These are phyloP conservation scores for Xiphophorus hellerii DNA, from an alignment of 2,113 vertebrate genomes.

Conservation along the genomic window DNA sequence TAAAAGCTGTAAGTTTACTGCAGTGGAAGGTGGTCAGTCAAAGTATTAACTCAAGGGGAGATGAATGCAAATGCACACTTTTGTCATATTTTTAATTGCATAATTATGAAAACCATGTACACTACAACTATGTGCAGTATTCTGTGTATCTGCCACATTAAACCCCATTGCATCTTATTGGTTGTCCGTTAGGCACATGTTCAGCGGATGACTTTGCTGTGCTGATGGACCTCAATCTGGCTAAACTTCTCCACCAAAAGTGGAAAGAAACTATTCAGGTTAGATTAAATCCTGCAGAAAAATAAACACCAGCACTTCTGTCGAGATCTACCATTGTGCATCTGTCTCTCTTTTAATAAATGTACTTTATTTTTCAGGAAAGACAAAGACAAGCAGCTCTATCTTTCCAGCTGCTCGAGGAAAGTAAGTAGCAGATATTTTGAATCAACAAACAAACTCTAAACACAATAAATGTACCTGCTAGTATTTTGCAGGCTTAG, in stretches of 20 bases:
- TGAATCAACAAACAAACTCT: neutral
- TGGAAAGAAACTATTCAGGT: slow-evolving; percentile 97
- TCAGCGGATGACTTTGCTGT: slow-evolving; percentile 90
- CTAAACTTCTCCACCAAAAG: slow-evolving; percentile 93
- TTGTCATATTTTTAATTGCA: neutral
- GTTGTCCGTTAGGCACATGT: slow-evolving; percentile 78
- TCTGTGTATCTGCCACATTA: neutral
- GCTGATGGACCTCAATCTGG: slow-evolving; percentile 93
- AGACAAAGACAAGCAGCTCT: slow-evolving; percentile 86
- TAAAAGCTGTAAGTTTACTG: no score
- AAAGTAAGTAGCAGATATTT: slow-evolving; percentile 77
- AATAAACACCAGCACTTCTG: no score
- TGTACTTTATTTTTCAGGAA: slow-evolving; percentile 79
- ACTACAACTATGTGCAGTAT: neutral
- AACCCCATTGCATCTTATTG: neutral
- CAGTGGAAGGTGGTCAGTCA: no score
- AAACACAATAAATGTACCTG: neutral
- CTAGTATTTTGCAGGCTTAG: no score
- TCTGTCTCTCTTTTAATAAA: neutral
- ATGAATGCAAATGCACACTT: neutral
- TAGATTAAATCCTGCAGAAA: slow-evolving; percentile 50
- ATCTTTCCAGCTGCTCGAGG: slow-evolving; percentile 79
- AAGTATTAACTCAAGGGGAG: no score
- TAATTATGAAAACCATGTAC: neutral
- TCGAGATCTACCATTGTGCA: neutral